Conservation (phyloP, 2,113 vertebrate species). For the Spermophilus dauricus region DNA sequence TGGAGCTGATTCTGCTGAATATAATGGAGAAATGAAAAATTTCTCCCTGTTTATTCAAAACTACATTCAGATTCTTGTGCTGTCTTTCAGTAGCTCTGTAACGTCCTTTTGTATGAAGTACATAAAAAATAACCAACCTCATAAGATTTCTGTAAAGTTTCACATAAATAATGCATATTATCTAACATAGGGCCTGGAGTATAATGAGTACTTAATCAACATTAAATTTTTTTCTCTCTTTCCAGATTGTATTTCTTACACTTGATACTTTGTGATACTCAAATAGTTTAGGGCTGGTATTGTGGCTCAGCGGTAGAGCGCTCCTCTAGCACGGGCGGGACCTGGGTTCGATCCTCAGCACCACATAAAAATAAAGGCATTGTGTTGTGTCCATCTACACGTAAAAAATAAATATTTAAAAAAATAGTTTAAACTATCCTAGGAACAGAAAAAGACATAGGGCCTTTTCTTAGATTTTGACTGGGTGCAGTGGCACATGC, state of each 20-base stretch:
- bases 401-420: no score
- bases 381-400: no score
- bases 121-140: neutral
- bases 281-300: neutral
- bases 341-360: no score
- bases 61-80: neutral
- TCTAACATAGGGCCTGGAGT: neutral
- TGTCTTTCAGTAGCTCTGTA: neutral
- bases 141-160: neutral
- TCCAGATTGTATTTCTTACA: neutral
- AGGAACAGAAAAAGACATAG: constrained; percentile 16
- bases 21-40: neutral
- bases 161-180: neutral
- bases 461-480: neutral
- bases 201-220: neutral
- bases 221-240: neutral
- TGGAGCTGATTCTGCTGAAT: neutral
- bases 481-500: no score
- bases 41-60: neutral
- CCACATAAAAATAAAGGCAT: no score
- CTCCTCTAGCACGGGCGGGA: no score
- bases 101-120: neutral
- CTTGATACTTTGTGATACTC: neutral
- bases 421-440: neutral
- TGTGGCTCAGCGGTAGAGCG: no score